Conservation (phyloP, 2,113 vertebrate species). For the Lota lota region DNA sequence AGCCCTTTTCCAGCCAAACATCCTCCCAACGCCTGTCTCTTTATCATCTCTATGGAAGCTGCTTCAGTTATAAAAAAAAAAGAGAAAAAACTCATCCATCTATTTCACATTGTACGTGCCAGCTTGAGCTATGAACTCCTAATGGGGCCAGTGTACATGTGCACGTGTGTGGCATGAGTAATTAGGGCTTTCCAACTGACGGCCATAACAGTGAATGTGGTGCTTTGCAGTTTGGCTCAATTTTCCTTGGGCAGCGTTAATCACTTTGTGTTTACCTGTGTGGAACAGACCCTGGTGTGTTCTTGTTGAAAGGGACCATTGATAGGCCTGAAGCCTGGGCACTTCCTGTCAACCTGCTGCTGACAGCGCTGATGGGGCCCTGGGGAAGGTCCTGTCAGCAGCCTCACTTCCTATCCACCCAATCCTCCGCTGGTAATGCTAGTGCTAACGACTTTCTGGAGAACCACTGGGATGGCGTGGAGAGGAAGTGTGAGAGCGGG, state of each 20-base stretch:
- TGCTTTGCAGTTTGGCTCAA: neutral
- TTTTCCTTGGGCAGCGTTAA: constrained; percentile 24
- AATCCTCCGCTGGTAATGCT: too few species aligned
- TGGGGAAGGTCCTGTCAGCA: constrained; percentile 61
- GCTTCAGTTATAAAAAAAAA: too few species aligned
- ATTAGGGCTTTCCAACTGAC: too few species aligned
- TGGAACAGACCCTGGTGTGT: constrained; percentile 46
- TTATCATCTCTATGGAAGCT: too few species aligned
- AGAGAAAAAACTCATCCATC: too few species aligned
- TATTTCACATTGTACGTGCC: constrained; percentile 14
- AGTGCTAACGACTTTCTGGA: too few species aligned
- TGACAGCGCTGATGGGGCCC: constrained; percentile 57
- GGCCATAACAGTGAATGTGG: too few species aligned
- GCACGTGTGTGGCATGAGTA: too few species aligned
- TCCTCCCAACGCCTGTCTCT: too few species aligned
- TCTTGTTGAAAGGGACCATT: constrained; percentile 62
- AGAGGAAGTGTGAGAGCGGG: too few species aligned
- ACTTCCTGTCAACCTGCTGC: constrained; percentile 61
- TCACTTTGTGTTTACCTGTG: constrained; percentile 44
- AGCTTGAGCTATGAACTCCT: constrained; percentile 1
- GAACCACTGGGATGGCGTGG: too few species aligned
- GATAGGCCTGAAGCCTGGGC: constrained; percentile 62
- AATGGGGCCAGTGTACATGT: neutral
- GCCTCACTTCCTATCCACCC: neutral
- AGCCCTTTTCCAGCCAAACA: too few species aligned